phyloP scores from a whole-genome alignment of 2,113 vertebrate genomes.

The Typhlomys cinereus region DNA sequence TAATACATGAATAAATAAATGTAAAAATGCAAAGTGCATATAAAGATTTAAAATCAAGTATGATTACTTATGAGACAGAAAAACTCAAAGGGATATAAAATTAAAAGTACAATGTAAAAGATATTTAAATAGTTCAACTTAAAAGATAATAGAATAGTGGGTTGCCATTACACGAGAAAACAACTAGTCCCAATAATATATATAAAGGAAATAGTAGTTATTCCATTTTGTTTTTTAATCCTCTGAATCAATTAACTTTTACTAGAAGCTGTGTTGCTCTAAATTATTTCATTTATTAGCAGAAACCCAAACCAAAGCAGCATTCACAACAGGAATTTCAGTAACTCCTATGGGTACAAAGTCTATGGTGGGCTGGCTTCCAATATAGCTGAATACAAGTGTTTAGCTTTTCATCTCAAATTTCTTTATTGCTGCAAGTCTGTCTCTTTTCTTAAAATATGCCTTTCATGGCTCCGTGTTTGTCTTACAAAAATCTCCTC shows the following conservation, averaged over 20 bases:
- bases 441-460: not conserved
- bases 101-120: not conserved
- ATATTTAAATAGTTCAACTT: not conserved
- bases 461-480: not conserved
- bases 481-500: not conserved
- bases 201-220: not conserved
- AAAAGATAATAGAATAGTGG: not conserved
- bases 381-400: not conserved
- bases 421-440: not conserved
- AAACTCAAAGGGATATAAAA: conserved; percentile 1
- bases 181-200: not conserved
- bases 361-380: not conserved
- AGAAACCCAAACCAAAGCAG: not conserved
- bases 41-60: not conserved
- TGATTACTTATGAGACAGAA: not conserved
- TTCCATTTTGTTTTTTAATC: not conserved
- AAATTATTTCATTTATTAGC: conserved; percentile 12
- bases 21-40: not conserved
- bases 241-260: not conserved
- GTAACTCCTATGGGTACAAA: not conserved
- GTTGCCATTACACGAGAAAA: conserved; percentile 2
- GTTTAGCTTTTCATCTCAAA: too few species aligned
- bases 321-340: not conserved
- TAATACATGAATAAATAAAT: too few species aligned
- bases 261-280: not conserved